Evolutionary conservation across 2,113 vertebrate genomes (phyloP).

Genomic region (Cairina moschata): DNA sequence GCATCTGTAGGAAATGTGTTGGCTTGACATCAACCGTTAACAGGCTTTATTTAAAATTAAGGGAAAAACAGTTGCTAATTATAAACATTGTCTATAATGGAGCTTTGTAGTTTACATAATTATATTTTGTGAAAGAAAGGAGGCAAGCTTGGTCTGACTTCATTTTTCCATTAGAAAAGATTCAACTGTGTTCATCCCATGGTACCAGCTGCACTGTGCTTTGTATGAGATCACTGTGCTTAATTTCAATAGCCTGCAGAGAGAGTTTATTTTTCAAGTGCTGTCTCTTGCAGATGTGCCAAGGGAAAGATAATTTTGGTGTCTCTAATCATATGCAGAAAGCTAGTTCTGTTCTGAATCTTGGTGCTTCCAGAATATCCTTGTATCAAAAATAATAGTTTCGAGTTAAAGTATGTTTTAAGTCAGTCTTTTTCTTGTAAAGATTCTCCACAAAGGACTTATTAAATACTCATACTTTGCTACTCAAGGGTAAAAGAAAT

Average conservation of each 20-base stretch:
- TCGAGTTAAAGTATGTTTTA: conserved; percentile 7
- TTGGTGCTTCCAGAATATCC: conserved; percentile 28
- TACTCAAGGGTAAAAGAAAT: background rate
- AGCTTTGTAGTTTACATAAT: conserved; percentile 80
- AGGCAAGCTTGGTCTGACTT: conserved; percentile 74
- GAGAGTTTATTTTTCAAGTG: conserved; percentile 75
- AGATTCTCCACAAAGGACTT: background rate
- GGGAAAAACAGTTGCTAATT: conserved; percentile 71
- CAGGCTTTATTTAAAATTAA: conserved; percentile 76
- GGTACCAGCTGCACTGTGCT: conserved; percentile 77
- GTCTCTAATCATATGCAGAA: conserved; percentile 59
- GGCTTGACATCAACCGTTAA: conserved; percentile 68
- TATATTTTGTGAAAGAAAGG: conserved; percentile 75
- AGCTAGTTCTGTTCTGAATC: conserved; percentile 44
- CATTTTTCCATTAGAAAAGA: conserved; percentile 76
- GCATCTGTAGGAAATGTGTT: conserved; percentile 78
- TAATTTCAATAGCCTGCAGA: conserved; percentile 76
- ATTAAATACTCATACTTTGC: background rate
- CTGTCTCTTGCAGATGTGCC: conserved; percentile 73
- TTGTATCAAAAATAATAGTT: background rate
- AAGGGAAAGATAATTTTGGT: conserved; percentile 71
- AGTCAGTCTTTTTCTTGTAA: background rate
- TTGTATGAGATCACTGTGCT: conserved; percentile 74
- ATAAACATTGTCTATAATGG: conserved; percentile 79
- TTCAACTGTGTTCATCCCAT: conserved; percentile 70